Evolutionary conservation across 2,113 vertebrate genomes (phyloP), one percentile per base, ranked within the genome.

Genomic region (Diadophis punctatus): DNA sequence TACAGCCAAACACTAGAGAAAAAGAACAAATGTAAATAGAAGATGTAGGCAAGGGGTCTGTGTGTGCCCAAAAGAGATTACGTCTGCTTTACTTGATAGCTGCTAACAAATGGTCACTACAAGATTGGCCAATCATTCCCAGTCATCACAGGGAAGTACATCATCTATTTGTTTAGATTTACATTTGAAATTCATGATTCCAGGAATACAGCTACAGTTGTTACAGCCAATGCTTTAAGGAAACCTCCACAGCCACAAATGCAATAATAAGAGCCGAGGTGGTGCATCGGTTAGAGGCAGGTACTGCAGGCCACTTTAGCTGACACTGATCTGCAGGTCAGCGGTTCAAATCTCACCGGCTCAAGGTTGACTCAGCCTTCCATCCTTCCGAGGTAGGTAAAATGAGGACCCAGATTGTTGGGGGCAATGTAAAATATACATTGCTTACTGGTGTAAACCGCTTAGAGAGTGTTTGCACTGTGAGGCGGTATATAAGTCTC

Each of bases 1-100:
- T 87, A 48, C 55, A 43, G 18, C 46, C 52, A 90, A 58, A 86
- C 74, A 23, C 93, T 58, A 46, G 0, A 1, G 0, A 0, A 30
- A 16, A 25, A 16, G 20, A 55, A 80, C 43, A 93, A 58, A 94
- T 87, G 39, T 51, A 23, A 74, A 93, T 52, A 90, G 56, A 90
- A 20, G 25, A 89, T 87, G 43, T 34, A 63, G 94, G 80, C 86
- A 89, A 22, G 46, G 0, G 23, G 12, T 2, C 4, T 1, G 23
- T 12, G 53, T 51, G 43, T 20, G 18, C 3, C 30, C 56, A 18
- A 23, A 58, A 46, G 53, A 89, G 25, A 58, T 90, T 84, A 58
- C 27, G 12, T 25, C 52, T 20, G 39, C 8, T 92, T 48, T 63
- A 46, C 34, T 43, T 88, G 60, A 27, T 27, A 80, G 6, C 23